Percentiles rank a stretch among this genome's conserved stretches.
These are phyloP conservation scores for Pipistrellus kuhlii DNA, from an alignment of 2,797 vertebrate species.

Conservation along the genomic window DNA sequence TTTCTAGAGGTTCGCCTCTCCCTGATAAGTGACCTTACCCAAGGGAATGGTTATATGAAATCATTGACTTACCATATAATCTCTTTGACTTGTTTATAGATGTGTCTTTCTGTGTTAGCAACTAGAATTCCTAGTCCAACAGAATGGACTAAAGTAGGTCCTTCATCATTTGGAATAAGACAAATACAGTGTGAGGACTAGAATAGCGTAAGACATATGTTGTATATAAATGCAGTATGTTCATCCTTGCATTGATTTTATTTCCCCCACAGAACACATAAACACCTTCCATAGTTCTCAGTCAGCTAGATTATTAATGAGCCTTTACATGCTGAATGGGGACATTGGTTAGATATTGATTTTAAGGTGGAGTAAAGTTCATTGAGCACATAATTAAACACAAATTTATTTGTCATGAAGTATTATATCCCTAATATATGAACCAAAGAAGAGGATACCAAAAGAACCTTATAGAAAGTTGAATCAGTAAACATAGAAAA, in stretches of 20 bases:
- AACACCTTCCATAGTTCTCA: conserved; percentile 63
- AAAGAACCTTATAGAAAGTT: not conserved
- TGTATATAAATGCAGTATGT: conserved; percentile 23
- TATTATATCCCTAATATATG: not conserved
- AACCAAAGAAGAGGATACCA: not conserved
- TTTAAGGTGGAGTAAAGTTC: conserved; percentile 7
- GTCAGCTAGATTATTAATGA: conserved; percentile 62
- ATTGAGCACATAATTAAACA: not conserved
- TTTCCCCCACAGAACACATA: conserved; percentile 35
- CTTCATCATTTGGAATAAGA: conserved; percentile 56
- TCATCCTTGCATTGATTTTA: conserved; percentile 60
- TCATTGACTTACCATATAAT: not conserved
- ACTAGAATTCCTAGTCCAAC: not conserved
- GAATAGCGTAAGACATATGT: not conserved
- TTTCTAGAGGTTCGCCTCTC: not conserved
- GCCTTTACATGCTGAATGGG: not conserved
- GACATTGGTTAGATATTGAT: not conserved
- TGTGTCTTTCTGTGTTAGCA: not conserved
- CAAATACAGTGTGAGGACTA: conserved; percentile 19
- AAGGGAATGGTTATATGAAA: not conserved
- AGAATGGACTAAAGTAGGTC: not conserved
- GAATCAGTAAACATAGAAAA: not conserved
- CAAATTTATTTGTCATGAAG: not conserved
- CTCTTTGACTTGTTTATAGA: not conserved
- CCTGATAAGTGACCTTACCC: conserved; percentile 7